These are phyloP conservation scores for Strigamia maritima DNA, from an alignment of 2,888 invertebrate species.

Conservation along the genomic window DNA sequence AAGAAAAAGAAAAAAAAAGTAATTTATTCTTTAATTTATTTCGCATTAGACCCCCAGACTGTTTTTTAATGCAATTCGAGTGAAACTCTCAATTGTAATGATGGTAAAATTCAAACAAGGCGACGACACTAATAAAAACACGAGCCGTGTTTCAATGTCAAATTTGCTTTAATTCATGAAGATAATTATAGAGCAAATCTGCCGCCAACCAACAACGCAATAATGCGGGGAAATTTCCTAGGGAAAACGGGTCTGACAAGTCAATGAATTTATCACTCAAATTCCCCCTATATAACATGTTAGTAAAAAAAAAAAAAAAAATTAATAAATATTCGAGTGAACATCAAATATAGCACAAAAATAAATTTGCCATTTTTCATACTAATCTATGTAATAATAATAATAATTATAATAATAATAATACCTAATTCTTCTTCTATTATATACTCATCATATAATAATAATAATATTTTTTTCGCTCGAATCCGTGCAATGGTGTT, in stretches of 20 bases:
- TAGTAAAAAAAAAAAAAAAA: not conserved
- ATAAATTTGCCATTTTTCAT: too few relatives aligned
- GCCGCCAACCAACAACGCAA: not conserved
- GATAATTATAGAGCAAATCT: constrained; percentile 28
- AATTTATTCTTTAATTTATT: not conserved
- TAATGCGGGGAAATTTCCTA: not conserved
- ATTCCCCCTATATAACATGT: not conserved
- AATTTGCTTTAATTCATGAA: constrained; percentile 28
- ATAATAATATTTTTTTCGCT: too few relatives aligned
- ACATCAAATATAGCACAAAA: not conserved
- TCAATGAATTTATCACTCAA: constrained; percentile 26
- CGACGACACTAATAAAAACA: constrained; percentile 20
- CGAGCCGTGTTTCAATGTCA: constrained; percentile 26
- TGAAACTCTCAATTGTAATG: constrained; percentile 7
- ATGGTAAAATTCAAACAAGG: constrained; percentile 25
- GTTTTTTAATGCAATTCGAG: not conserved
- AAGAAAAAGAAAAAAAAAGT: not conserved
- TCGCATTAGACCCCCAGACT: not conserved
- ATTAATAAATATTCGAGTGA: too few relatives aligned
- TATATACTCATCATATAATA: too few relatives aligned
- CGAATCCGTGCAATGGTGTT: not conserved
- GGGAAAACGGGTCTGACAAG: constrained; percentile 20
- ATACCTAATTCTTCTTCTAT: too few relatives aligned
- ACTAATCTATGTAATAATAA: too few relatives aligned
- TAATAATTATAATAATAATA: too few relatives aligned